Evolutionary conservation across 1,140 invertebrate genomes (phyloP), one percentile per base, ranked within the genome.

Genomic region (Cyphomyrmex costatus): DNA sequence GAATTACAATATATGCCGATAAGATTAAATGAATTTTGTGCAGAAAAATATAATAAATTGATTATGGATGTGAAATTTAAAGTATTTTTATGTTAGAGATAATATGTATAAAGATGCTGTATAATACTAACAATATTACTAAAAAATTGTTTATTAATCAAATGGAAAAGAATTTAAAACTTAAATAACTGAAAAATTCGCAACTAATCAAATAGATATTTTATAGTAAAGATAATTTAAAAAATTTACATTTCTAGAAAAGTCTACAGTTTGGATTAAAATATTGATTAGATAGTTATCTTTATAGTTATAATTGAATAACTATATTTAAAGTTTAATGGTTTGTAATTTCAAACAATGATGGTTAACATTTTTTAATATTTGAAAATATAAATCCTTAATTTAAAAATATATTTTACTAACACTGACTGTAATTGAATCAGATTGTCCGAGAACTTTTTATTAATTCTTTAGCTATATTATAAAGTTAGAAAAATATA

Each of bases 1-100:
- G 14, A 73, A 74, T 70, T 73, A 30, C 46, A 21, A 14, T 46
- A 66, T 42, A 24, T 3, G 19, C 16, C 27, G 33, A 73, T 70
- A 24, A 46, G 36, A 74, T 46, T 74, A 60, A 83, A 19, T 24
- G 24, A 30, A 16, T 49, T 5, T 10, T 33, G 8, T 7, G 8
- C 14, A 74, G 16, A 33, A 49, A 42, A 30, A 19, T 58, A 10
- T 60, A 24, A 82, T 21, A 2, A 2, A 73, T 82, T 36, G n/a
- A 56, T 58, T 71, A 36, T 14, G 24, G 12, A 53, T 36, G 19
- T 6, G 3, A 58, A 56, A 70, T 51, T 51, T 12, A 63, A 27
- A 7, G 19, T 36, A 21, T 24, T 49, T 14, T 65, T 53, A 36
- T 5, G 3, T 53, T 51, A 36, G 0, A 73, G 2, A 14, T 53